Evolutionary conservation across 2,797 vertebrate genomes (phyloP), one percentile per base, ranked within the genome.

Genomic region (Leucoraja ocellata): DNA sequence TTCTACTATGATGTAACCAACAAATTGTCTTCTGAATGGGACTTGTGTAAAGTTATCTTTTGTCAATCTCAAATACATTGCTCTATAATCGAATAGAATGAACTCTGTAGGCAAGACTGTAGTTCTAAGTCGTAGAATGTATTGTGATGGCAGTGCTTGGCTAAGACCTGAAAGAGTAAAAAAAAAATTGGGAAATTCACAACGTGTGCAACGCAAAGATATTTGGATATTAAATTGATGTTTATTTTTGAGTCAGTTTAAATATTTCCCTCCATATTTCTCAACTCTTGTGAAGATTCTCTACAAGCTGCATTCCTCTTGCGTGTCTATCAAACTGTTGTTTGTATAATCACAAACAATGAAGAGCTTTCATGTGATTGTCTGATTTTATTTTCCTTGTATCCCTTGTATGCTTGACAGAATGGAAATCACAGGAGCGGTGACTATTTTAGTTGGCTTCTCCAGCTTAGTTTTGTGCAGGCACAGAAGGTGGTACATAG

Each of bases 11-110:
- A 91, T 74, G 68, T 74, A 73, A 63, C 58, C n/a, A 46, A 73
- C 73, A 58, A 54, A 61, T 91, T 91, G 88, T 91, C n/a, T 32
- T 73, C 88, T 91, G 65, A 46, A 1, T 91, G 58, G 61, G 61
- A n/a, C 58, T 39, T 91, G 63, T 46, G 65, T 91, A 16, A 16
- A 90, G 6, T 68, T 88, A 7, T 71, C 71, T 39, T 36, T 71
- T 91, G 28, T 74, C 65, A 91, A 54, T 54, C 9, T 83, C 23
- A 78, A 16, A 23, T 39, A 68, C 46, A 11, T 32, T 73, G 88
- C 88, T 73, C 16, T 23, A 13, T 39, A 11, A 28, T 73, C 25
- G 18, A 6, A 91, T 39, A 46, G 68, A 74, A 46, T 71, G 18
- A n/a, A 71, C 32, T 91, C 73, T 91, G 88, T 39, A 0, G 11